phyloP scores from a whole-genome alignment of 2,797 vertebrate species.

The Micromesistius poutassou region DNA sequence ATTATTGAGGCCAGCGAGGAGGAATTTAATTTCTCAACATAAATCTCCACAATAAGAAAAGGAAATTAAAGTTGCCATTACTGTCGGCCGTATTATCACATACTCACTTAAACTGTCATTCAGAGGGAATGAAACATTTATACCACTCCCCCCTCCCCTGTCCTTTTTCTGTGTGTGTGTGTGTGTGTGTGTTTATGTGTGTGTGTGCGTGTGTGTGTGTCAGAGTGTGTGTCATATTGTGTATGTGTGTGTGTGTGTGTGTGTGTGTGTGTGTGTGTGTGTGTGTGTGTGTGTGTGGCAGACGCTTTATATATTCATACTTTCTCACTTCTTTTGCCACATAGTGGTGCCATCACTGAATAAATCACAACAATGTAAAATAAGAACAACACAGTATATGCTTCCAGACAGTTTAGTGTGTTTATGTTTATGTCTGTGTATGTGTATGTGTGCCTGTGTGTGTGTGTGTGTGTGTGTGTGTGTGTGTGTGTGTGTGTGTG shows the following conservation, averaged over 20 bases:
- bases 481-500: slow-evolving; percentile 23
- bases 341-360: background rate
- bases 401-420: slow-evolving; percentile 2
- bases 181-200: slow-evolving; percentile 17
- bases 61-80: slow-evolving; percentile 82
- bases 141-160: slow-evolving; percentile 39
- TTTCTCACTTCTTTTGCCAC: background rate
- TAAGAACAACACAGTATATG: background rate
- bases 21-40: slow-evolving; percentile 79
- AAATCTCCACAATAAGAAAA: slow-evolving; percentile 79
- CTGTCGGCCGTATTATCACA: slow-evolving; percentile 75
- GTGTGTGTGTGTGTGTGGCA: slow-evolving; percentile 7
- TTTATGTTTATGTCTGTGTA: slow-evolving; percentile 17
- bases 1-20: slow-evolving; percentile 69
- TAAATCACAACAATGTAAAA: background rate
- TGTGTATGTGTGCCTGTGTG: slow-evolving; percentile 11
- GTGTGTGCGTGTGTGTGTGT: slow-evolving; percentile 24
- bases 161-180: slow-evolving; percentile 32
- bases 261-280: background rate
- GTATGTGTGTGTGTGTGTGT: slow-evolving; percentile 1
- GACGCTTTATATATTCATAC: background rate
- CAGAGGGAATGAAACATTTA: slow-evolving; percentile 76
- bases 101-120: slow-evolving; percentile 82
- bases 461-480: slow-evolving; percentile 28
- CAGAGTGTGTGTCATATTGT: background rate